Evolutionary conservation across 35 echinoderm and acorn worm species (phyloP).

Genomic region (Patiria miniata): DNA sequence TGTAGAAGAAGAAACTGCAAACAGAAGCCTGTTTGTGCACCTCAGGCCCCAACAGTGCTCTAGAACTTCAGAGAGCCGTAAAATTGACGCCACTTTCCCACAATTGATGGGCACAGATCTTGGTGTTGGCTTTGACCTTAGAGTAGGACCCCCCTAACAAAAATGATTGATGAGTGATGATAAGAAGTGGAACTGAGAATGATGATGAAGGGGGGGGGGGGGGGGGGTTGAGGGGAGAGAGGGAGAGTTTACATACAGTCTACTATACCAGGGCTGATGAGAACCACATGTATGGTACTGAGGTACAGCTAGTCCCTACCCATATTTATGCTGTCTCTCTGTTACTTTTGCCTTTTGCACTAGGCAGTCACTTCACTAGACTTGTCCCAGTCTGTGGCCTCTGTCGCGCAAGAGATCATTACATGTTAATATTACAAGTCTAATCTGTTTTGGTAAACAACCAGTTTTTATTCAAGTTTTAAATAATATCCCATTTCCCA

Average conservation of each 20-base stretch:
- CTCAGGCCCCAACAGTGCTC: neutral
- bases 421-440: too few species aligned
- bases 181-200: neutral
- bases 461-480: too few species aligned
- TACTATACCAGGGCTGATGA: neutral
- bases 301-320: neutral
- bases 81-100: conserved; percentile 7
- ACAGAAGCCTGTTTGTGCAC: neutral
- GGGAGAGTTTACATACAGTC: neutral
- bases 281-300: neutral
- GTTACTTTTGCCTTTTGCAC: too few species aligned
- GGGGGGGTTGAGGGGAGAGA: neutral
- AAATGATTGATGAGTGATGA: conserved; percentile 7
- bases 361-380: too few species aligned
- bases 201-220: too few species aligned
- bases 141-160: neutral
- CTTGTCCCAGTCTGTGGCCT: too few species aligned
- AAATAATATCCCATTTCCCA: too few species aligned
- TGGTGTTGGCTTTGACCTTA: neutral
- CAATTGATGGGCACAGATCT: neutral
- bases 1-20: too few species aligned
- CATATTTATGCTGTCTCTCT: too few species aligned
- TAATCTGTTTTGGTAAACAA: too few species aligned
- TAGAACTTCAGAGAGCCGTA: conserved; percentile 1
- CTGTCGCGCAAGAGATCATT: too few species aligned